phyloP scores from a whole-genome alignment of 2,797 vertebrate species.

The Ataeniobius toweri region DNA sequence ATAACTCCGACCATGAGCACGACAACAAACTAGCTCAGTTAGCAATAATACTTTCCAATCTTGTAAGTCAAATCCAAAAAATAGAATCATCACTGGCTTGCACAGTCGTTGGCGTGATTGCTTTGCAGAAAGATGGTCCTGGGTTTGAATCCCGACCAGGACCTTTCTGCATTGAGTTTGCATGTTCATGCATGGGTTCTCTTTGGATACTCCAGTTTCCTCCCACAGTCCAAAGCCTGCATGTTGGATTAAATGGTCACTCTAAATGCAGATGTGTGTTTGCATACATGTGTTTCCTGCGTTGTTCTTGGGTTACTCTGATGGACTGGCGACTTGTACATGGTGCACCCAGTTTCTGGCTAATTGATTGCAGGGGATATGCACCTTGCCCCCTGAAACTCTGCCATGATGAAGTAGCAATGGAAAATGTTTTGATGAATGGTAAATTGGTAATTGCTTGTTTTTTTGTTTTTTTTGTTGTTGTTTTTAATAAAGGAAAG shows the following conservation, averaged over 20 bases:
- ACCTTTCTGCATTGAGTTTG: neutral
- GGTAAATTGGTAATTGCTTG: neutral
- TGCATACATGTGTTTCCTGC: too few species aligned
- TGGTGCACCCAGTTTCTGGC: too few species aligned
- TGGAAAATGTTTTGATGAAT: neutral
- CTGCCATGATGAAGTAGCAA: too few species aligned
- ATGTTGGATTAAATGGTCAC: too few species aligned
- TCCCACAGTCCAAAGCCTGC: neutral
- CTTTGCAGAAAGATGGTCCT: neutral
- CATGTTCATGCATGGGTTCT: neutral
- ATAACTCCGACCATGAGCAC: neutral
- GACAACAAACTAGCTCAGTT: neutral
- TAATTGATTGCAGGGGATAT: too few species aligned
- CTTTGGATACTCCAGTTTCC: neutral
- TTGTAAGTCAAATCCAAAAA: constrained; percentile 1
- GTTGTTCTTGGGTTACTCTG: too few species aligned
- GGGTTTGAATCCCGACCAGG: neutral
- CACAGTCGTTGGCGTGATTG: neutral
- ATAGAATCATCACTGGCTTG: neutral
- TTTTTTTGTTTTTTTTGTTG: too few species aligned
- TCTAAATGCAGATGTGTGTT: too few species aligned
- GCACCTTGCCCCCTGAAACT: too few species aligned
- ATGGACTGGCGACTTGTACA: too few species aligned
- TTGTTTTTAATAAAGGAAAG: neutral
- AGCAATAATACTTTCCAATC: constrained; percentile 11